Percentiles rank a stretch among this genome's conserved stretches.
Evolutionary conservation across 2,797 vertebrate species (phyloP).

Genomic region (Melanogrammus aeglefinus): DNA sequence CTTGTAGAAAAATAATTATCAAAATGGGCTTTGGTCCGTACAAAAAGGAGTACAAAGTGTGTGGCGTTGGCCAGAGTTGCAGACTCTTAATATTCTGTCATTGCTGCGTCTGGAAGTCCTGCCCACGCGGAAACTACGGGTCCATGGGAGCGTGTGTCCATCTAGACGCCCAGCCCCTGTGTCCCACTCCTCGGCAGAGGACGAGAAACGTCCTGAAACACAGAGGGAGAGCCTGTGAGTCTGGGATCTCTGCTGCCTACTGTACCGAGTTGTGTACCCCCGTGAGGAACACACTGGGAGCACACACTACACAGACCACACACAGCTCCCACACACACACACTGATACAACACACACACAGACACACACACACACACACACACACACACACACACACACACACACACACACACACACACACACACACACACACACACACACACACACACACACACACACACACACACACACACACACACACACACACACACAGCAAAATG

Average conservation of each 20-base stretch:
- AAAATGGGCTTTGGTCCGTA: slow-evolving; percentile 69
- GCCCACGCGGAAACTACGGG: too few relatives aligned
- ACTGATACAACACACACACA: not conserved
- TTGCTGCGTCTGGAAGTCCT: not conserved
- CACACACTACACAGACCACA: not conserved
- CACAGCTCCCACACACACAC: not conserved
- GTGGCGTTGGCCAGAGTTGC: not conserved
- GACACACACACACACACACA: not conserved
- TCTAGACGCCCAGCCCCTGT: not conserved
- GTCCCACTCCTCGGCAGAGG: too few relatives aligned
- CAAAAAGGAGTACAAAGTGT: slow-evolving; percentile 37
- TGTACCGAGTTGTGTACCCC: not conserved
- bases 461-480: not conserved
- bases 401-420: not conserved
- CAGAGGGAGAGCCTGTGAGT: not conserved
- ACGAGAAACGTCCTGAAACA: not conserved
- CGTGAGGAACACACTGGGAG: not conserved
- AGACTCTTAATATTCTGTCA: not conserved
- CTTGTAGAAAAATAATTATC: slow-evolving; percentile 59
- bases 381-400: not conserved
- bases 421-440: not conserved
- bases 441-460: not conserved
- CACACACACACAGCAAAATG: not conserved
- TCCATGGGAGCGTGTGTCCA: not conserved
- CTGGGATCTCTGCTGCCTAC: not conserved